phyloP scores from a whole-genome alignment of 2,888 invertebrate genomes.

The Polyommatus icarus region DNA sequence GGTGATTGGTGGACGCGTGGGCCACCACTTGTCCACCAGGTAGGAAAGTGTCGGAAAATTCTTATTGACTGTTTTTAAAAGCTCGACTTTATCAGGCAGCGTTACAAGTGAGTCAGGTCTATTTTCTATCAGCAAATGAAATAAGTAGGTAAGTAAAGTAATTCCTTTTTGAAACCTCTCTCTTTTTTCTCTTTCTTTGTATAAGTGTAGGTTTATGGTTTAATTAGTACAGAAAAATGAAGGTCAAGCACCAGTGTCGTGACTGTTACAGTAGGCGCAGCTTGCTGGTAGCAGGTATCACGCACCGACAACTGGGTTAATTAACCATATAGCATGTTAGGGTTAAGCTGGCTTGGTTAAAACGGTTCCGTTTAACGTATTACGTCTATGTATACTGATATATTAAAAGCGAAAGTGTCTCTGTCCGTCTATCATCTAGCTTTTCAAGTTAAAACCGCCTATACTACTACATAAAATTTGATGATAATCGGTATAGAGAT shows the following conservation, averaged over 20 bases:
- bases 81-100: no score
- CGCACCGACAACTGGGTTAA: constrained; percentile 5
- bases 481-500: no score
- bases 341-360: background rate
- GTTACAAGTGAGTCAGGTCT: no score
- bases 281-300: background rate
- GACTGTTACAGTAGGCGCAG: background rate
- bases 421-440: background rate
- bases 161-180: background rate
- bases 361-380: background rate
- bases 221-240: background rate
- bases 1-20: no score
- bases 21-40: no score
- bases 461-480: no score
- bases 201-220: background rate
- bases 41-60: no score
- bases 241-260: background rate
- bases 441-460: no score
- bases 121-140: no score
- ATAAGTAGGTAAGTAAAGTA: no score
- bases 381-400: background rate
- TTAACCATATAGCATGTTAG: background rate
- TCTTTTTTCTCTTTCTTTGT: no score
- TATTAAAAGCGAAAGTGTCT: background rate
- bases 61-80: no score